Evolutionary conservation across 1,140 invertebrate genomes (phyloP), one percentile per base, ranked within the genome.

Genomic region (Choristoneura fumiferana): DNA sequence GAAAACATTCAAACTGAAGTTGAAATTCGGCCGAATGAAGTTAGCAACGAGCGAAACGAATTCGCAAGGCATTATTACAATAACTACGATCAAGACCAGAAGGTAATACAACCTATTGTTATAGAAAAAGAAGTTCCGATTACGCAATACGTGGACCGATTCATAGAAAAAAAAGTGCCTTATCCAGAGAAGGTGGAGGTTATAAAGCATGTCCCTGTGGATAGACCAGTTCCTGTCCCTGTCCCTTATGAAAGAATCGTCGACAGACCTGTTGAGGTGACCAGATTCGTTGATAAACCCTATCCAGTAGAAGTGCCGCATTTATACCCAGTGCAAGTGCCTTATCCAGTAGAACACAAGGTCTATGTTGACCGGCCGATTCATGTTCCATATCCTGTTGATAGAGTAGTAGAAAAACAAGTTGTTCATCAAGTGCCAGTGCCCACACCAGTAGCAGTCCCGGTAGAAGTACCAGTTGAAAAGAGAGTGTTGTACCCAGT

Each of bases 381-480:
- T 54, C 86, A 91, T 8, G 64, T 92, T 0, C 91, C 91, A 2
- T 92, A 92, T 67, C 87, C 92, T 17, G 81, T 91, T 0, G 91
- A 92, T 56, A 92, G 85, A 66, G 67, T 89, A 12, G 78, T 91
- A 9, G 89, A 91, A 60, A 90, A 91, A 60, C 81, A 84, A 61
- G 65, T 87, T 9, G 60, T 71, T 37, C 82, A 84, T 17, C 77
- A 65, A 35, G 63, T 88, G 4, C 76, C 85, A 2, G 71, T 89
- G 12, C 84, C 85, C 35, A 89, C 83, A 10, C 78, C 81, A 4
- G 58, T 80, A 53, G 89, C 61, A 54, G 79, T 78, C 56, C 84
- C 78, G 9, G 53, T 69, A n/a, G 77, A 77, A 56, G 74, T 84
- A 40, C 84, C 84, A 4, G 73, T 84, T 12, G 84, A 89, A 63